A percentile compares a stretch with the other conserved stretches of the same genome.
phyloP scores from a whole-genome alignment of 2,113 vertebrate species.

The Corythaixoides concolor region DNA sequence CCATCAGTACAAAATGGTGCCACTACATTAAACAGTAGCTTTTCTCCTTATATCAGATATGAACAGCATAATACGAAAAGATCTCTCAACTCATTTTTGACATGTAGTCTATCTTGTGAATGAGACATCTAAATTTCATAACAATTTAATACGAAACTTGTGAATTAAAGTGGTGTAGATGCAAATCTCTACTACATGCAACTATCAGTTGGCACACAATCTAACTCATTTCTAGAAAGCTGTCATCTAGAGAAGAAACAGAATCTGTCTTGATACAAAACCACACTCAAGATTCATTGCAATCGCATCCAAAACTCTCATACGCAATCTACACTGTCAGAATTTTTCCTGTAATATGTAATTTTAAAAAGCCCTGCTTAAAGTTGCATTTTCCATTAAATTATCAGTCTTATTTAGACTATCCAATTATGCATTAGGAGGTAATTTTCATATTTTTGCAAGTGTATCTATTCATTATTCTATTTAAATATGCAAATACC shows the following conservation, averaged over 20 bases:
- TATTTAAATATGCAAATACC: neutral
- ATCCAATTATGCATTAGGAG: neutral
- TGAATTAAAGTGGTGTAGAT: neutral
- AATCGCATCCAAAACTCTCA: neutral
- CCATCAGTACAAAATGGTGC: neutral
- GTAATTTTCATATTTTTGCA: neutral
- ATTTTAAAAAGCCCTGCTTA: neutral
- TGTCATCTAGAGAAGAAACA: neutral
- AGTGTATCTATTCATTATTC: too few species aligned
- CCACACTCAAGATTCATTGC: neutral
- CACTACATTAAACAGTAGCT: neutral
- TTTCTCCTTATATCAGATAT: neutral
- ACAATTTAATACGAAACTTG: neutral
- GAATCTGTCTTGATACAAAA: neutral
- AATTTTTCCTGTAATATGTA: rapidly evolving
- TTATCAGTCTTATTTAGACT: neutral
- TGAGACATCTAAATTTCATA: neutral
- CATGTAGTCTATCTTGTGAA: neutral
- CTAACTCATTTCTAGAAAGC: neutral
- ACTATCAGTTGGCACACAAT: rapidly evolving
- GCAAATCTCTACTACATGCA: neutral
- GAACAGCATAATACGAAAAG: neutral
- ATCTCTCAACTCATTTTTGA: neutral
- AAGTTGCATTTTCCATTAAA: neutral
- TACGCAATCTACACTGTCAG: rapidly evolving